Base-by-base conservation (phyloP, 2,888 invertebrate genomes). In the Lydus trimaculatus region DNA sequence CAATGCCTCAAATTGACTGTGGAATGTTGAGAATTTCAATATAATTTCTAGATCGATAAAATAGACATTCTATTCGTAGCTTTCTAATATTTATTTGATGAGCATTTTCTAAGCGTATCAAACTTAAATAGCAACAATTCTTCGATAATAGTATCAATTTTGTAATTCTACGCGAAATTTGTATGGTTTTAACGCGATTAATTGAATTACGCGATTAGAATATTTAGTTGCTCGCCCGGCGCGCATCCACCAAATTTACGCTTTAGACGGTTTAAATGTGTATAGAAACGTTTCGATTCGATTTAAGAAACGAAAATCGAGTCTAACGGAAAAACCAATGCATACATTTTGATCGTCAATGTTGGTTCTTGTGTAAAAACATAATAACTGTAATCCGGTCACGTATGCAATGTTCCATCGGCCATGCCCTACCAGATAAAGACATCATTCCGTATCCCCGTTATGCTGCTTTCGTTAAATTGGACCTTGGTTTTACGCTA, bases 391-490 rank as follows among this genome's bases (percentile, higher is more conserved):
- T 81, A 81, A 81, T 75, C 80, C 73, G 73, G 80, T 81, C 82
- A 82, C 82, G 82, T 80, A 78, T 76, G 76, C 78, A 75, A 77
- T 78, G 78, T 79, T 81, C 77, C 75, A 76, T 75, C 75, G 72
- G 72, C 72, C 75, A 68, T 73, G 69, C 73, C 75, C 73, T 65
- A 58, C 72, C 72, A 78, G 80, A 82, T 82, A 81, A 81, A 81
- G 80, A 79, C 80, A 78, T 80, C 75, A 78, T 76, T 56, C 76
- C 72, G 74, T 77, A 79, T 81, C 79, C 77, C 79, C 73, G 79
- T 82, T 81, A 82, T 78, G 76, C 79, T 66, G 75, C 77, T 79
- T 80, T 74, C 70, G 75, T 77, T 76, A 82, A 81, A 81, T 82
- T 81, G 81, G 79, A 73, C 77, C 59, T 15, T 52, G 33, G 61